Evolutionary conservation across 2,888 invertebrate genomes (phyloP).

Genomic region (Cheilosia vernalis): DNA sequence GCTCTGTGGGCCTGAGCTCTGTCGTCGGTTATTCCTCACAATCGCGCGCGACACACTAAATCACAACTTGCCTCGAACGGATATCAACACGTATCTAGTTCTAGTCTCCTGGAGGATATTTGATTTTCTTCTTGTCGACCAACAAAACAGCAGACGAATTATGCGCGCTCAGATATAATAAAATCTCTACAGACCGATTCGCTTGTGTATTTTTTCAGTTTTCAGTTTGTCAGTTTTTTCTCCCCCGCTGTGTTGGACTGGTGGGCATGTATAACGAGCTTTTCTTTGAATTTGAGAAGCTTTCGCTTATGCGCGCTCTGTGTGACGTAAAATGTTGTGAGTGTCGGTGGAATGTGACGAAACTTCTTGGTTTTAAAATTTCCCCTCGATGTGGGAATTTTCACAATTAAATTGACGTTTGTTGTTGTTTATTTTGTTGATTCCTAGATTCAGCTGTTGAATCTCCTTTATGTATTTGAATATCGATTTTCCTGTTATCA

Average conservation of each 20-base stretch:
- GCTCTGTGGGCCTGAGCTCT: no score
- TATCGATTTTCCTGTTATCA: slow-evolving; percentile 60
- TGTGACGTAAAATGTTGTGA: slow-evolving; percentile 51
- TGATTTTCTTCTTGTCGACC: slow-evolving; percentile 21
- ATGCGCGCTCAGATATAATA: slow-evolving; percentile 68
- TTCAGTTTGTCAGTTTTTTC: slow-evolving; percentile 15
- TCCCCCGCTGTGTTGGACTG: slow-evolving; percentile 10
- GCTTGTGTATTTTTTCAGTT: slow-evolving; percentile 43
- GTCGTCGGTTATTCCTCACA: no score
- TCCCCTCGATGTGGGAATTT: slow-evolving; percentile 44
- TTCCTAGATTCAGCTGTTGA: slow-evolving; percentile 65
- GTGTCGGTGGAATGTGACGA: slow-evolving; percentile 7
- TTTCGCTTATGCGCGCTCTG: slow-evolving; percentile 45
- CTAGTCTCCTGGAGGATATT: slow-evolving; percentile 18
- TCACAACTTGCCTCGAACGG: no score
- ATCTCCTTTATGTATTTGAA: slow-evolving; percentile 30
- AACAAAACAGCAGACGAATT: slow-evolving; percentile 36
- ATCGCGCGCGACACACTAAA: no score
- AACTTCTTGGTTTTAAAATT: slow-evolving; percentile 47
- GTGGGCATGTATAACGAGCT: slow-evolving; percentile 39
- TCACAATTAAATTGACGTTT: slow-evolving; percentile 27
- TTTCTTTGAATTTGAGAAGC: slow-evolving; percentile 49
- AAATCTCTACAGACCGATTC: slow-evolving; percentile 52
- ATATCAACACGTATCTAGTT: slow-evolving; percentile 7
- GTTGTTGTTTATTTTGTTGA: slow-evolving; percentile 60